These are phyloP conservation scores for Suricata suricatta DNA, from an alignment of 2,113 vertebrate genomes.

Conservation along the genomic window DNA sequence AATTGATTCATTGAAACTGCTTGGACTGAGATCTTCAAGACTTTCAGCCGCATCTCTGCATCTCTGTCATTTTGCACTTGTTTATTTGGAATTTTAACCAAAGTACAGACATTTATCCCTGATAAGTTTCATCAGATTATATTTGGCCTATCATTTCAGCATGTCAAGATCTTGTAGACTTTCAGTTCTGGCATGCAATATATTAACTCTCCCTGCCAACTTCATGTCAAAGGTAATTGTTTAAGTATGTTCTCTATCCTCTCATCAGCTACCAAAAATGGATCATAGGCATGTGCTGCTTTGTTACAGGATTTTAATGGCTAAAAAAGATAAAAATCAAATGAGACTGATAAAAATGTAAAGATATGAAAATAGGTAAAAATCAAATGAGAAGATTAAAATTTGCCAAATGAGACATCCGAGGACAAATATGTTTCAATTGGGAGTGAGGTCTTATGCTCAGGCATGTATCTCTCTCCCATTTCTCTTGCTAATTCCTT, in stretches of 20 bases:
- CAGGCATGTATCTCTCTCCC: background rate
- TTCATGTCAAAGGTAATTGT: constrained; percentile 64
- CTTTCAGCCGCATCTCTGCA: background rate
- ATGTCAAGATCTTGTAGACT: constrained; percentile 65
- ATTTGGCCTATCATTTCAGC: constrained; percentile 67
- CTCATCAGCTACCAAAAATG: constrained; percentile 57
- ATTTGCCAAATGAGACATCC: background rate
- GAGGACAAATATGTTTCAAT: constrained; percentile 34
- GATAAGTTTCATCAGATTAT: constrained; percentile 58
- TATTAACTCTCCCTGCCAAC: constrained; percentile 56
- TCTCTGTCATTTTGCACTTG: background rate
- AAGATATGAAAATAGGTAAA: constrained; percentile 1
- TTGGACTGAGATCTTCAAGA: background rate
- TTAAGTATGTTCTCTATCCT: constrained; percentile 51
- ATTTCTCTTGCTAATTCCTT: background rate
- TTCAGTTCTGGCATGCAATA: constrained; percentile 49
- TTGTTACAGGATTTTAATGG: constrained; percentile 43
- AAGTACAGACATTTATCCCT: constrained; percentile 22
- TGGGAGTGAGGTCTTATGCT: background rate
- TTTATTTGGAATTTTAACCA: constrained; percentile 57
- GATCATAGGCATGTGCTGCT: constrained; percentile 55
- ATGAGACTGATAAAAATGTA: background rate
- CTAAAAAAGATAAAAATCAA: constrained; percentile 27
- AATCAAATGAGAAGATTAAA: background rate
- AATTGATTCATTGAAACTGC: background rate